Percentiles rank a stretch among this genome's conserved stretches.
phyloP scores from a whole-genome alignment of 2,888 invertebrate species.

The Griposia aprilina region DNA sequence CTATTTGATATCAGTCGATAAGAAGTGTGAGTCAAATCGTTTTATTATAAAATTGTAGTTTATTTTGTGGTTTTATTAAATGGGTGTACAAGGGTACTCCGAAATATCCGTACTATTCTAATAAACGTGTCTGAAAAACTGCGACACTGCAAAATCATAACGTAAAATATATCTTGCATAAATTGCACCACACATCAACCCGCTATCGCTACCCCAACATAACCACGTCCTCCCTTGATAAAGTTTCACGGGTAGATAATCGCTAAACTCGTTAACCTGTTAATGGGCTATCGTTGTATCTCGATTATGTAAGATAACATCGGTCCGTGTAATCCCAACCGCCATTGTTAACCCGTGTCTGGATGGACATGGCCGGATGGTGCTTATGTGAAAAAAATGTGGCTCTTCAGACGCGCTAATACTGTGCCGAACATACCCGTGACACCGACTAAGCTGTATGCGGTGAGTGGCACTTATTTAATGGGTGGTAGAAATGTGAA shows the following conservation, averaged over 20 bases:
- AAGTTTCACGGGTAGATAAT: constrained; percentile 67
- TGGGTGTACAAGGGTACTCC: not conserved
- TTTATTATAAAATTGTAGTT: not conserved
- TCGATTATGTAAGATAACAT: constrained; percentile 73
- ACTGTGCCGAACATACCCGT: constrained; percentile 77
- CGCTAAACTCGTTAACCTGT: constrained; percentile 69
- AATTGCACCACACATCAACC: constrained; percentile 37
- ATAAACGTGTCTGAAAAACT: not conserved
- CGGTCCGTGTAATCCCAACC: constrained; percentile 49
- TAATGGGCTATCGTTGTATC: constrained; percentile 80
- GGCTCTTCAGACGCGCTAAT: constrained; percentile 80
- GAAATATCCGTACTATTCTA: not conserved
- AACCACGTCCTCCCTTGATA: constrained; percentile 36
- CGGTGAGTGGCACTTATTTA: constrained; percentile 70
- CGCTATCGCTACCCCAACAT: constrained; percentile 45
- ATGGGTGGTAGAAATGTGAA: not conserved
- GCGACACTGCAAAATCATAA: too few relatives aligned
- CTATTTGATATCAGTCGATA: not conserved
- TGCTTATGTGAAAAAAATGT: constrained; percentile 73
- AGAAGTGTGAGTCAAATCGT: not conserved
- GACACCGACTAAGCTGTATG: constrained; percentile 67
- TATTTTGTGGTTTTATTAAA: not conserved
- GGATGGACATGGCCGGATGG: constrained; percentile 47
- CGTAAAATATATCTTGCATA: not conserved
- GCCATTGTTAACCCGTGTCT: constrained; percentile 52